These are phyloP conservation scores for Dione juno DNA, from an alignment of 2,888 invertebrate genomes.

Conservation along the genomic window DNA sequence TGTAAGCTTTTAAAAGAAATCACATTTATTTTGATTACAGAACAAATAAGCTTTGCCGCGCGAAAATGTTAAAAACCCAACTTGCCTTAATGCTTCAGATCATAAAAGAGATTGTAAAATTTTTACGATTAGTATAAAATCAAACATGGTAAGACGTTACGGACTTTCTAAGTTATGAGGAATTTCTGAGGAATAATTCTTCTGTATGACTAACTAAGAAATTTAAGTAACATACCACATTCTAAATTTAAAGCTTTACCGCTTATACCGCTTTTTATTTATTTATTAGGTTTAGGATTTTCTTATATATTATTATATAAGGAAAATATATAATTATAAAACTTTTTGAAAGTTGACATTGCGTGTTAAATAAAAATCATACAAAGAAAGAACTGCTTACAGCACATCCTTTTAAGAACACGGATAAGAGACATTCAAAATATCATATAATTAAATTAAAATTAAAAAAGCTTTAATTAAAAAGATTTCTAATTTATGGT, in stretches of 20 bases:
- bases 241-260: neutral
- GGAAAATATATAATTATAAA: no score
- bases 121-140: constrained; percentile 39
- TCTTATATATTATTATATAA: no score
- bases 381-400: no score
- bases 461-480: no score
- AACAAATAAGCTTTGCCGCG: constrained; percentile 15
- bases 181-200: neutral
- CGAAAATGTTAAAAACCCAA: constrained; percentile 5
- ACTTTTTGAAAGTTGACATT: no score
- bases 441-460: no score
- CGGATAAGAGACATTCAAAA: no score
- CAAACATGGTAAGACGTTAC: constrained; percentile 32
- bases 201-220: neutral
- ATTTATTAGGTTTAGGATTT: no score
- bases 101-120: constrained; percentile 38
- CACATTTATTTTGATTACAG: constrained; percentile 48
- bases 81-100: constrained; percentile 10
- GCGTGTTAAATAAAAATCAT: no score
- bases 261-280: no score
- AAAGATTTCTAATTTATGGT: no score
- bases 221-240: neutral
- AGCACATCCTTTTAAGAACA: no score
- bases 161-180: constrained; percentile 24
- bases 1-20: constrained; percentile 24